Conservation (phyloP, 2,113 vertebrate genomes). For the Clarias gariepinus region DNA sequence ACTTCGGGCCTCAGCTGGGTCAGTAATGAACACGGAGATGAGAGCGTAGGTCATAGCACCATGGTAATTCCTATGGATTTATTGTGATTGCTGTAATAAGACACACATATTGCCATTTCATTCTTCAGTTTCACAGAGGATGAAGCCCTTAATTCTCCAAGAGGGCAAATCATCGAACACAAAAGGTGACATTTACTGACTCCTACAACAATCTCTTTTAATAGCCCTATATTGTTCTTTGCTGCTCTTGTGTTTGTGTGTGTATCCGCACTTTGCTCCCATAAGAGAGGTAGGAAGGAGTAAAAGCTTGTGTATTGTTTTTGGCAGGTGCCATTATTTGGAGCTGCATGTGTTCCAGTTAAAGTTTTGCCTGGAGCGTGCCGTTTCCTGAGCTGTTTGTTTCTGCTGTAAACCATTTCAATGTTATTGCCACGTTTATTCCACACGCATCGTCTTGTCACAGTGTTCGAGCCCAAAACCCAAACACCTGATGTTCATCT, state of each 20-base stretch:
- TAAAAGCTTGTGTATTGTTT: constrained; percentile 12
- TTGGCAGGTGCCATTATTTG: constrained; percentile 26
- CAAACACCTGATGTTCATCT: constrained; percentile 17
- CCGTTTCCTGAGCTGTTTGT: constrained; percentile 18
- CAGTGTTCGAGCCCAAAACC: constrained; percentile 3
- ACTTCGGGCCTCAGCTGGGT: constrained; percentile 44
- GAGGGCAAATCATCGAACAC: constrained; percentile 24
- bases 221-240: background rate
- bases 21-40: constrained; percentile 62
- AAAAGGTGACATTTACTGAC: constrained; percentile 31
- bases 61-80: constrained; percentile 60
- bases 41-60: constrained; percentile 62
- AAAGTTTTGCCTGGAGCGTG: constrained; percentile 21
- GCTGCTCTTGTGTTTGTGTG: background rate
- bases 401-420: constrained; percentile 6
- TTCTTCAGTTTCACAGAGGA: constrained; percentile 14
- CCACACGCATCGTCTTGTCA: constrained; percentile 21
- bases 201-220: constrained; percentile 11
- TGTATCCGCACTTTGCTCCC: background rate
- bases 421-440: constrained; percentile 20
- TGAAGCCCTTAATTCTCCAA: background rate
- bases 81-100: constrained; percentile 67
- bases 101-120: constrained; percentile 38
- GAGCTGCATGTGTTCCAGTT: constrained; percentile 22
- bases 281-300: background rate